Conservation (phyloP, 2,888 invertebrate genomes). For the Apeira syringaria region DNA sequence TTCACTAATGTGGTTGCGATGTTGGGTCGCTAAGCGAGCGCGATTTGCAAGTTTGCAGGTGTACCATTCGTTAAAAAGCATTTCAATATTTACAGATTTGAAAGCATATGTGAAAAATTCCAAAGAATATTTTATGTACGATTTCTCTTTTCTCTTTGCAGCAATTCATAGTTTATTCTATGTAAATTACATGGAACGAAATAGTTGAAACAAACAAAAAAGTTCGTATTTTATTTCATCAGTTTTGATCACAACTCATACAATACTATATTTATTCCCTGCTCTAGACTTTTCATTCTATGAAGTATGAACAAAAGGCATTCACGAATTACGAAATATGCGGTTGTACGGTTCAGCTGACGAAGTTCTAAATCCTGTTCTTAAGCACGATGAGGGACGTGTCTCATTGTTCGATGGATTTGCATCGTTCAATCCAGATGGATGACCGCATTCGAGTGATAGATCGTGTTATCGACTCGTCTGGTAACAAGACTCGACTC, state of each 20-base stretch:
- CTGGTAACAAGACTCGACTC: slow-evolving; percentile 10
- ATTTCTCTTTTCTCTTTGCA: too few species aligned
- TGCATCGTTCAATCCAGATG: slow-evolving; percentile 31
- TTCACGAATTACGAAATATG: background rate
- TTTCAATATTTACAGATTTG: background rate
- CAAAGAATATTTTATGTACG: too few species aligned
- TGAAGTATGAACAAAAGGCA: too few species aligned
- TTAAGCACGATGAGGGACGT: slow-evolving; percentile 14
- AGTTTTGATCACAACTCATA: too few species aligned
- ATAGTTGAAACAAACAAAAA: too few species aligned
- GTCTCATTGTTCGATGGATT: slow-evolving; percentile 26
- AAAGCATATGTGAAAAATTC: too few species aligned
- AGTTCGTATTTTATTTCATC: too few species aligned
- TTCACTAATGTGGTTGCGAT: slow-evolving; percentile 15
- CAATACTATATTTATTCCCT: background rate
- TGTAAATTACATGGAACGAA: too few species aligned
- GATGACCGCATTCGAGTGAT: slow-evolving; percentile 33
- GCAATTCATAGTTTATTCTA: too few species aligned
- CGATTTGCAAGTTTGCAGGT: background rate
- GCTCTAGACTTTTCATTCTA: background rate
- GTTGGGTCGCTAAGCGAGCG: background rate
- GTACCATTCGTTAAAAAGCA: background rate
- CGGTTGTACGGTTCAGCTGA: background rate
- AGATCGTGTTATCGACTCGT: slow-evolving; percentile 33
- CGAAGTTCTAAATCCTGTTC: slow-evolving; percentile 14